These are phyloP conservation scores for Litoditis marina DNA, from an alignment of 2,888 invertebrate species.

Conservation along the genomic window DNA sequence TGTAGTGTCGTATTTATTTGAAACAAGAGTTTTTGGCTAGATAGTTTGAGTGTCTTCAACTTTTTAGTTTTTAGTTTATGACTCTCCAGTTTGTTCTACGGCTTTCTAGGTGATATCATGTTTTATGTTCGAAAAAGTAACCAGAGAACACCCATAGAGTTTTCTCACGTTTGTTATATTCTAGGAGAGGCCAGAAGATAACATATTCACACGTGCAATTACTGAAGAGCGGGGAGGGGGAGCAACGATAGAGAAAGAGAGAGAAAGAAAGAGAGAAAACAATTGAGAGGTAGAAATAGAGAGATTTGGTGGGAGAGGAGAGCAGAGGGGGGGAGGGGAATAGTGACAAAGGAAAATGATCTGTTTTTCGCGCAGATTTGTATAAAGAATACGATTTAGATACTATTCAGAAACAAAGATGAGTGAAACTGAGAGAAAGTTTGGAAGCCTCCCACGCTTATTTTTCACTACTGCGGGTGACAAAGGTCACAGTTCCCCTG, in stretches of 20 bases:
- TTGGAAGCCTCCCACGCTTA: no score
- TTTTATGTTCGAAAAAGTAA: neutral
- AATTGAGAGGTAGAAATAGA: neutral
- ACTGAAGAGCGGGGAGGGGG: constrained; percentile 2
- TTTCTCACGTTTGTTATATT: neutral
- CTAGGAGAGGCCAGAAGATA: neutral
- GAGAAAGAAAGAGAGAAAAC: neutral
- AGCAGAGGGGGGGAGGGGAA: constrained; percentile 70
- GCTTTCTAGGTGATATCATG: no score
- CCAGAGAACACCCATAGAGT: neutral
- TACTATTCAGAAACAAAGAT: no score
- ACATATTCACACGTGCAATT: neutral
- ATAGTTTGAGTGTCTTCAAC: no score
- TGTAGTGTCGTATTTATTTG: no score
- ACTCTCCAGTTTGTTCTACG: no score
- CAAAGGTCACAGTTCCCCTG: no score
- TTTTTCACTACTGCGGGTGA: no score
- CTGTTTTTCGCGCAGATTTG: neutral
- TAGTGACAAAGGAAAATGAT: neutral
- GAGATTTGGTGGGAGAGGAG: constrained; percentile 1
- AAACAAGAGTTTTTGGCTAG: no score
- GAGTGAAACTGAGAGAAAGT: no score
- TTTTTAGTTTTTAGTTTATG: no score
- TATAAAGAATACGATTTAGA: no score
- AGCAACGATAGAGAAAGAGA: neutral